Base-by-base conservation (phyloP, 2,797 vertebrate species). In the Phrynocephalus forsythii region DNA sequence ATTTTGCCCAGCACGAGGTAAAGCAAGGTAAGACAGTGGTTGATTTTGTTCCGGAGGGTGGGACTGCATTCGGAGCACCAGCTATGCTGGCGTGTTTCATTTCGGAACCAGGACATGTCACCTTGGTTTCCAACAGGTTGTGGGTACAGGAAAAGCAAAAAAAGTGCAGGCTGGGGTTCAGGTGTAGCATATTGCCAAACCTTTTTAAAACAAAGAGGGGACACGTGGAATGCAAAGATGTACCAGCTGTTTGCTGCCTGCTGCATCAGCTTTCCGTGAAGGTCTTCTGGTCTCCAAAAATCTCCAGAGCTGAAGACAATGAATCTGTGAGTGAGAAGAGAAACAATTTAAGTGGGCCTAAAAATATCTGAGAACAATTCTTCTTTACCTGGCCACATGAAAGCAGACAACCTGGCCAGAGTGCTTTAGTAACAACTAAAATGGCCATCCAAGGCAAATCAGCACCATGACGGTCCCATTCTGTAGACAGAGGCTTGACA, bases 121-220 rank as follows among this genome's bases (percentile, higher is more conserved):
- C 97, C 96, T 98, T 98, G 97, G 98, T 98, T 95, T 98, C 98
- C 84, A 97, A 97, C 97, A 97, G 98, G 89, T 98, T 97, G 1
- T 97, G 97, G 88, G 98, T 97, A 93, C 97, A 98, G 24, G 95
- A 96, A 94, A 98, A 98, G 88, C 97, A 98, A 93, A 98, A 98
- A 86, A 97, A 97, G 93, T 98, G 97, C 44, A 98, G 94, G 92
- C 98, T 98, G n/a, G 94, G 91, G 91, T 98, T 97, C 91, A 98
- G 95, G 87, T 98, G 97, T 33, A 97, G 97, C 87, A 98, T 96
- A 87, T 98, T 97, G 94, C 97, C 97, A 92, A 98, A 97, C 63
- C 38, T 89, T 90, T 91, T 97, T 97, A 96, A 97, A 96, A 90
- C 98, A 98, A 92, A 98, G 98, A 79, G 97, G 97, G 38, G 38